A percentile compares a stretch with the other conserved stretches of the same genome.
Evolutionary conservation across 1,140 invertebrate genomes (phyloP).

Genomic region (Colletes gigas): DNA sequence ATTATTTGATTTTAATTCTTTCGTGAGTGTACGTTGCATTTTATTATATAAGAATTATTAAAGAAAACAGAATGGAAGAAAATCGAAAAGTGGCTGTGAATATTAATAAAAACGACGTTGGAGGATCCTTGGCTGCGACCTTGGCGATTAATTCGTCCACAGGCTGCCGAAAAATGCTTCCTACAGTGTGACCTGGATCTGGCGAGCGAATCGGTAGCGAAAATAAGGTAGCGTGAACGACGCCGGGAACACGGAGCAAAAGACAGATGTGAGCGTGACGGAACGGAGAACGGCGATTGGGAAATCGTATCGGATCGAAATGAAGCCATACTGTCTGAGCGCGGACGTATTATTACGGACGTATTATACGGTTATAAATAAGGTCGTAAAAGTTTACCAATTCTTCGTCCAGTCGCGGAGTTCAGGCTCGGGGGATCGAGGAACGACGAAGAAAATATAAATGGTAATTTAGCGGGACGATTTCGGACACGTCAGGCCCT

Average conservation of each 20-base stretch:
- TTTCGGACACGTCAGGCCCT: too few species aligned
- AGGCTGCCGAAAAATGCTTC: not conserved
- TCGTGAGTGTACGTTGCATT: too few species aligned
- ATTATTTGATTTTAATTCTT: too few species aligned
- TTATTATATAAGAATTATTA: too few species aligned
- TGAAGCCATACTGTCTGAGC: not conserved
- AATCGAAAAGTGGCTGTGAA: not conserved
- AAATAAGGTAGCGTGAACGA: not conserved
- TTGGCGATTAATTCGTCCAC: not conserved
- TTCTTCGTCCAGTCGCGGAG: not conserved
- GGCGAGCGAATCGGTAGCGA: not conserved
- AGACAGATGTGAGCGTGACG: not conserved
- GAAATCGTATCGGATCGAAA: not conserved
- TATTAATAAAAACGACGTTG: not conserved
- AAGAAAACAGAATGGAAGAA: too few species aligned
- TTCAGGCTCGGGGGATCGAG: not conserved
- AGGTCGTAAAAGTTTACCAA: conserved; percentile 8
- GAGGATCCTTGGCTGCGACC: not conserved
- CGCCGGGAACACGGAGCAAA: not conserved
- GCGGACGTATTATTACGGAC: not conserved
- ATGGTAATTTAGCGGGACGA: too few species aligned
- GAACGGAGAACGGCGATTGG: too few species aligned
- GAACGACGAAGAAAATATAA: not conserved
- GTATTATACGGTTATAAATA: not conserved
- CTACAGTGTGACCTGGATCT: not conserved